Evolutionary conservation across 1,140 invertebrate species (phyloP), one percentile per base, ranked within the genome.

Genomic region (Plodia interpunctella): DNA sequence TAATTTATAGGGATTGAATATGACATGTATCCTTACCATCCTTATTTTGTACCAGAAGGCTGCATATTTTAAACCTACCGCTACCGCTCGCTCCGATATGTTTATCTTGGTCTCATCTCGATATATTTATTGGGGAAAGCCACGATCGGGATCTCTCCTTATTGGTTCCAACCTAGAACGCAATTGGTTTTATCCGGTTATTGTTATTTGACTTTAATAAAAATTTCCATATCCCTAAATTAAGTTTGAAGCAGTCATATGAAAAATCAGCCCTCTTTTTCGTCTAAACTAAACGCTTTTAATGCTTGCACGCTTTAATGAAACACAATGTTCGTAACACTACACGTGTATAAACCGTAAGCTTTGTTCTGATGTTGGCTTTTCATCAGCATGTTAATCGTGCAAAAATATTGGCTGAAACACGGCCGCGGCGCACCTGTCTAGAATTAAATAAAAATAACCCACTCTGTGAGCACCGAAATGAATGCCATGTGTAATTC

Each of bases 391-490:
- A 88, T 86, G 83, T 71, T 86, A 88, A 88, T 88, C 79, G 79
- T 85, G 69, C 70, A 82, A 88, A 83, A 88, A 88, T 83, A 88
- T 82, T 80, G 80, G 66, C 65, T 64, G 73, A 68, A 77, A 76
- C 74, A 71, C 66, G 68, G 73, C 66, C 75, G 60, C 63, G 65
- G 65, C 73, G 69, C 30, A 82, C 78, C 80, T 85, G 83, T 70
- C 76, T 82, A 76, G 80, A 81, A 87, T 88, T 88, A 84, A 88
- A 88, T 87, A 88, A 86, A 87, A 88, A 88, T 88, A 88, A 77
- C 76, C 77, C 71, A 58, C 20, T 54, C 63, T 73, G 69, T 69
- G 60, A 66, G 57, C 65, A 67, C 60, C 64, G 70, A 81, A 85
- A 83, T 79, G 73, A 78, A 66, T 68, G 63, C 63, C 74, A 71